These are phyloP conservation scores for Phymorhynchus buccinoides DNA, from an alignment of 1,140 invertebrate genomes.

Conservation along the genomic window DNA sequence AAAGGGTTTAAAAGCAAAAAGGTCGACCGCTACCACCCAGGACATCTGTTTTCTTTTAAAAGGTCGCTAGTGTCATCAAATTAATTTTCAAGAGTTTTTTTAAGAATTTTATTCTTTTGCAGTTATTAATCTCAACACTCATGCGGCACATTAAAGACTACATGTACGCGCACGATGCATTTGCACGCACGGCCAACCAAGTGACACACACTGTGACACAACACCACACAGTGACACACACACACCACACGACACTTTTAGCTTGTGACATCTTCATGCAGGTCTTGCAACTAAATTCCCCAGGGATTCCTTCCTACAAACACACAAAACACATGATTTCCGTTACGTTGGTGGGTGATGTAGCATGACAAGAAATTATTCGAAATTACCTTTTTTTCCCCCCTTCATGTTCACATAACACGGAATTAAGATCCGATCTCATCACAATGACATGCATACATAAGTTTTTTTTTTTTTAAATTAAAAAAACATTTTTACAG, in stretches of 20 bases:
- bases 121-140: neutral
- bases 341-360: no score
- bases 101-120: neutral
- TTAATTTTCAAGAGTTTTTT: neutral
- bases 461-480: no score
- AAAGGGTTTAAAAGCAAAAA: no score
- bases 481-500: no score
- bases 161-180: neutral
- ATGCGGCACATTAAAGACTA: no score
- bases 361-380: neutral
- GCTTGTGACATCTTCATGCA: conserved; percentile 58
- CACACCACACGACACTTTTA: conserved; percentile 34
- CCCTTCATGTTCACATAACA: no score
- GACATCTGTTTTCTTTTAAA: no score
- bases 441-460: no score
- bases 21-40: no score
- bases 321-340: neutral
- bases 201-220: neutral
- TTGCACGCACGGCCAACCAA: no score
- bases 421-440: no score
- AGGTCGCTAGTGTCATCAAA: no score
- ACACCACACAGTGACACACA: neutral
- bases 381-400: conserved; percentile 88
- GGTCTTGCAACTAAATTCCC: conserved; percentile 54
- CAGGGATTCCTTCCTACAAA: conserved; percentile 52